Percentiles rank a stretch among this genome's conserved stretches.
Evolutionary conservation across 1,140 invertebrate genomes (phyloP).

Genomic region (Panagrolaimus sp.): DNA sequence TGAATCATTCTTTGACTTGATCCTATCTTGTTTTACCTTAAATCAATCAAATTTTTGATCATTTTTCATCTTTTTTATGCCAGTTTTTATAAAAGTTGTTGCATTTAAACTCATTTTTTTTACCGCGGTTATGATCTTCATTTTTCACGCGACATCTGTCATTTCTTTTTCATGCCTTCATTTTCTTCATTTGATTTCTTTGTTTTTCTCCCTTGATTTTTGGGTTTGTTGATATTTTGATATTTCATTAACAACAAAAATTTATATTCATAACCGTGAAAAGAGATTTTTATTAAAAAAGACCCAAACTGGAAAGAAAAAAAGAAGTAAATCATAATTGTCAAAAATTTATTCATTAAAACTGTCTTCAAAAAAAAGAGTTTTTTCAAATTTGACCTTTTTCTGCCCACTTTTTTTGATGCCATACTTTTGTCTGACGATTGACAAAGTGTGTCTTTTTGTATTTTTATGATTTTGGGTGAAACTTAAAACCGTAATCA

Average conservation of each 20-base stretch:
- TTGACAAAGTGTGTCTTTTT: constrained; percentile 1
- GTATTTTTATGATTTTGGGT: neutral
- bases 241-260: neutral
- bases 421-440: neutral
- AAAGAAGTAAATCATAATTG: too few relatives aligned
- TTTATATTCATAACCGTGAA: neutral
- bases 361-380: too few relatives aligned
- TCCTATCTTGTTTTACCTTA: neutral
- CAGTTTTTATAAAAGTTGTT: too few relatives aligned
- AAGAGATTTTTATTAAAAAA: neutral
- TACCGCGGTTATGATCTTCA: too few relatives aligned
- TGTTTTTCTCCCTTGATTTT: neutral
- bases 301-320: neutral
- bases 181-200: neutral
- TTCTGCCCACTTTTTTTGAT: too few relatives aligned
- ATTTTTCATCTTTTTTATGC: neutral
- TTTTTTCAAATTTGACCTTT: too few relatives aligned
- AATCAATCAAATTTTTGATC: constrained; percentile 9
- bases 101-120: too few relatives aligned
- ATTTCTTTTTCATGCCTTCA: neutral
- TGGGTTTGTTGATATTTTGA: neutral
- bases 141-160: constrained; percentile 14
- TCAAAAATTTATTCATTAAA: too few relatives aligned
- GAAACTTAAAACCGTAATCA: neutral
- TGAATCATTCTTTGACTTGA: neutral